These are phyloP conservation scores for Nasonovia ribisnigri DNA, from an alignment of 2,888 invertebrate species.

Conservation along the genomic window DNA sequence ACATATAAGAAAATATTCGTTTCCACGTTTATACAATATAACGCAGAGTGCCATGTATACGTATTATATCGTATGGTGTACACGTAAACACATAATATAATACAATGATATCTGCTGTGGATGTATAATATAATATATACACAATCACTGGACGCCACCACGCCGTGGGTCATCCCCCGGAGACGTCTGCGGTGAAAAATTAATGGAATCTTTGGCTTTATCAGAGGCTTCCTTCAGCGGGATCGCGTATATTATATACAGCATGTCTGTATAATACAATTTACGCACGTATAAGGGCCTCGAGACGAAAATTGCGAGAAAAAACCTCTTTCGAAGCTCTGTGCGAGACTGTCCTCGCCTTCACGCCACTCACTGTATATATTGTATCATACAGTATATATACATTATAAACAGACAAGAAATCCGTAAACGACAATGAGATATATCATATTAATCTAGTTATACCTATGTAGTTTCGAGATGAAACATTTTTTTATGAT, in stretches of 20 bases:
- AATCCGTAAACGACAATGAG: too few relatives aligned
- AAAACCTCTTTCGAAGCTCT: not conserved
- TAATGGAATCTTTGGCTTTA: constrained; percentile 39
- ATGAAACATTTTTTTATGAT: too few relatives aligned
- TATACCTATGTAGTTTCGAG: too few relatives aligned
- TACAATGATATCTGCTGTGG: not conserved
- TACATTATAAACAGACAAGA: too few relatives aligned
- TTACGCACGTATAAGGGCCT: not conserved
- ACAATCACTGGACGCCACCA: not conserved
- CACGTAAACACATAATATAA: not conserved
- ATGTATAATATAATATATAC: not conserved
- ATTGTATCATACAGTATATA: not conserved
- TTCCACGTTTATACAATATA: not conserved
- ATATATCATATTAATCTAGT: too few relatives aligned
- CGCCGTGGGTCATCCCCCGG: not conserved
- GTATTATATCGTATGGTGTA: not conserved
- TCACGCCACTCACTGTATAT: not conserved
- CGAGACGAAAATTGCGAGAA: not conserved
- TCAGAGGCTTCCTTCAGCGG: not conserved
- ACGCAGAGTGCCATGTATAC: not conserved
- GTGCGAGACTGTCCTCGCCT: not conserved
- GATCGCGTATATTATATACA: not conserved
- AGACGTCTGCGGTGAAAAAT: not conserved
- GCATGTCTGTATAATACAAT: not conserved
- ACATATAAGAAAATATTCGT: not conserved